These are phyloP conservation scores for Ecdyonurus torrentis DNA, from an alignment of 2,888 invertebrate species.

Conservation along the genomic window DNA sequence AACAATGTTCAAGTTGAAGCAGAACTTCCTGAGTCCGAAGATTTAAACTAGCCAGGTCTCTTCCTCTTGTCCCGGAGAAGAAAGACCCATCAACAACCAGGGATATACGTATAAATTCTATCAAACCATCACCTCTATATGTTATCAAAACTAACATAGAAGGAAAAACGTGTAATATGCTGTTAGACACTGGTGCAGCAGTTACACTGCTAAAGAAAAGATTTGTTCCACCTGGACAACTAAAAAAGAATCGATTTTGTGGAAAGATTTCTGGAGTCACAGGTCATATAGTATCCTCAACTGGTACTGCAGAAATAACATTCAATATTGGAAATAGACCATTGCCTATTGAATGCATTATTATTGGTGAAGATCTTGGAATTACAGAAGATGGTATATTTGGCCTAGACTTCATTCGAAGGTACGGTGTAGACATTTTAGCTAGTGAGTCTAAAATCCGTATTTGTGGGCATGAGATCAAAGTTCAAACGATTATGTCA, in stretches of 20 bases:
- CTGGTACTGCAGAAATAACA: background rate
- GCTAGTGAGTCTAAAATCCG: background rate
- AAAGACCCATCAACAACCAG: background rate
- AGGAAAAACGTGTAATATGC: background rate
- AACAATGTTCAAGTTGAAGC: background rate
- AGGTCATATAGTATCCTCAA: no score
- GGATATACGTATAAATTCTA: background rate
- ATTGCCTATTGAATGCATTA: background rate
- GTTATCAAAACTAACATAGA: background rate
- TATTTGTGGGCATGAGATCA: background rate
- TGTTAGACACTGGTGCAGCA: background rate
- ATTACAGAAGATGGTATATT: background rate
- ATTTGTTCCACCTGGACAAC: no score
- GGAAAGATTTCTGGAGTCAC: no score
- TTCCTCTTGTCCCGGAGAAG: background rate
- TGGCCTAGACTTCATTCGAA: background rate
- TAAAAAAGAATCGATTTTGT: no score
- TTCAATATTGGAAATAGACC: background rate
- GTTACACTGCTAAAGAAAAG: background rate
- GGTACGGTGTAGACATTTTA: background rate
- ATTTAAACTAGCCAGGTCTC: background rate
- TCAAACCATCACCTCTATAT: background rate
- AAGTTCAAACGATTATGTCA: background rate
- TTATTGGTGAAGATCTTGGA: background rate
- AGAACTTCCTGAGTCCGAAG: background rate